Base-by-base conservation (phyloP, 2,113 vertebrate species). In the Crocuta crocuta region DNA sequence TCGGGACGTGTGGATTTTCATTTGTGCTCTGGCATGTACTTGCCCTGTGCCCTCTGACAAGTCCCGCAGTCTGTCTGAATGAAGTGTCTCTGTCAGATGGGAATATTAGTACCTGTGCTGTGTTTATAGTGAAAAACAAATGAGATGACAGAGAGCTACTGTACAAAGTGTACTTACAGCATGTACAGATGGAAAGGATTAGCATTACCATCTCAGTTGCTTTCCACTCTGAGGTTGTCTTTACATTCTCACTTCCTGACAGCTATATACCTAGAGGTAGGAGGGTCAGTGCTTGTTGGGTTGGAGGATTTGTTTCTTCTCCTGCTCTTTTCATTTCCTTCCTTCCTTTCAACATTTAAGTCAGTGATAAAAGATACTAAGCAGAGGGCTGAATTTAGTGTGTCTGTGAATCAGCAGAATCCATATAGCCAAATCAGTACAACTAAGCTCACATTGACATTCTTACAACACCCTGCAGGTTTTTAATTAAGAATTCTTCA, bases 401-500 rank as follows among this genome's bases (percentile, higher is more conserved):
- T 91, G 17, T 93, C 70, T 91, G 66, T 97, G 94, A 94, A 39
- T 97, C 66, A 94, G 87, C 94, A 90, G 87, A 97, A 86, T 83
- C 82, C 26, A 71, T 86, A 74, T 23, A 92, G n/a, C 81, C 61
- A 95, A 95, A 89, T 97, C 71, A 94, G 24, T 96, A 53, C 31
- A 93, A 63, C 70, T 71, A 94, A 26, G 43, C 70, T 95, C 74
- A 53, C 94, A 88, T 10, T 96, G 73, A 90, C 65, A 55, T 90
- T 91, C 33, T 94, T 96, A n/a, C 65, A 94, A 97, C 33, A 91
- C 48, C 12, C 68, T 91, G 39, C 10, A 86, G 61, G 85, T 65
- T 97, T 98, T 97, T 89, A 96, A 97, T 80, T 89, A 66, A 97
- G 74, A 87, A 84, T 81, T 93, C 45, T 91, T 66, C 95, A 65